Evolutionary conservation across 2,888 invertebrate genomes (phyloP).

Genomic region (Hermaeophaga mercurialis): DNA sequence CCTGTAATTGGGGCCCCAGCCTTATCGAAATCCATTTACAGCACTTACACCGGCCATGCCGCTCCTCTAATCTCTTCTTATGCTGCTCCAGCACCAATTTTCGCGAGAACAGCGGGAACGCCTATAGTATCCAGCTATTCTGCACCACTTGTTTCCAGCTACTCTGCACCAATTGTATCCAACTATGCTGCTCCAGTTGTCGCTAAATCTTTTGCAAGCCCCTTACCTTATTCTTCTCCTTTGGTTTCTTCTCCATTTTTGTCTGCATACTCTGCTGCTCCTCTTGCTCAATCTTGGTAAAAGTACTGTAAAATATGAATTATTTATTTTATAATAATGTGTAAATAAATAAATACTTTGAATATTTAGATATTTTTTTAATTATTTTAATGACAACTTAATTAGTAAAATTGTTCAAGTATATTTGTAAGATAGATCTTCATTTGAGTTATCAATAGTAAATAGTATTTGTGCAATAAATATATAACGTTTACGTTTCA

Average conservation of each 20-base stretch:
- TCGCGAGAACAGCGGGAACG: slow-evolving; percentile 49
- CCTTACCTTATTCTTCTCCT: slow-evolving; percentile 29
- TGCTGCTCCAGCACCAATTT: slow-evolving; percentile 46
- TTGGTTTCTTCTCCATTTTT: slow-evolving; percentile 32
- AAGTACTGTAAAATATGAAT: background rate
- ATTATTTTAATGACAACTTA: background rate
- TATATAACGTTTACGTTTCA: too few relatives aligned
- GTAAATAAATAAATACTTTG: slow-evolving; percentile 6
- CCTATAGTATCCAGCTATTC: slow-evolving; percentile 11
- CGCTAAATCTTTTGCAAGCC: slow-evolving; percentile 60
- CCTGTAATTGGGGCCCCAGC: slow-evolving; percentile 39
- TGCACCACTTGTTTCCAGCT: slow-evolving; percentile 50
- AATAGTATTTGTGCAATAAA: too few relatives aligned
- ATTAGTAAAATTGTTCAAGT: background rate
- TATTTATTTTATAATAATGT: slow-evolving; percentile 8
- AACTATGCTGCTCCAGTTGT: slow-evolving; percentile 46
- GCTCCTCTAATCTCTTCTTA: slow-evolving; percentile 54
- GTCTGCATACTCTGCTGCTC: slow-evolving; percentile 27
- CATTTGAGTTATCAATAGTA: too few relatives aligned
- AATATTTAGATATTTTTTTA: background rate
- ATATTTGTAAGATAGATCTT: too few relatives aligned
- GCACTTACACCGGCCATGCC: slow-evolving; percentile 59
- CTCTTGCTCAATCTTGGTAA: slow-evolving; percentile 15
- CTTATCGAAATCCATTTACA: slow-evolving; percentile 59
- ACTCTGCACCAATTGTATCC: slow-evolving; percentile 51